Conservation (phyloP, 2,888 invertebrate species). For the Sepiola atlantica region DNA sequence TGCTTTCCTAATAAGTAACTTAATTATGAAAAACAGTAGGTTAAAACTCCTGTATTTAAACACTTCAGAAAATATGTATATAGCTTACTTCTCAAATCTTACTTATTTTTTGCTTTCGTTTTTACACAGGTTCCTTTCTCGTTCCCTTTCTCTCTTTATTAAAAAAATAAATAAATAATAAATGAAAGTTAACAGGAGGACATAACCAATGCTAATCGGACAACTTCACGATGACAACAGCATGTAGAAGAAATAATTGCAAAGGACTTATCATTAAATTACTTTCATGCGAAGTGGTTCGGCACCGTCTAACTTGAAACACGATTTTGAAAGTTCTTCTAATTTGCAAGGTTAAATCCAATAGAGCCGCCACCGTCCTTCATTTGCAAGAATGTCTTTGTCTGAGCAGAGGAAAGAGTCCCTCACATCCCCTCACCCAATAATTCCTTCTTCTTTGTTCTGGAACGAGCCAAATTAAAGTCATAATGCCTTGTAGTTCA, state of each 20-base stretch:
- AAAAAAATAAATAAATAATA: too few species aligned
- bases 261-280: background rate
- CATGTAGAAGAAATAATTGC: background rate
- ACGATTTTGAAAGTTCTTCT: background rate
- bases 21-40: too few species aligned
- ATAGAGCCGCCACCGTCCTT: background rate
- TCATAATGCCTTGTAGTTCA: background rate
- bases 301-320: background rate
- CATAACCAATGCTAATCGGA: too few species aligned
- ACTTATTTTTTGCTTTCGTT: too few species aligned
- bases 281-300: background rate
- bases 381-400: background rate
- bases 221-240: background rate
- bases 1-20: too few species aligned
- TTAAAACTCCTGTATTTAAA: too few species aligned
- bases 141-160: too few species aligned
- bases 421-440: background rate
- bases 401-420: background rate
- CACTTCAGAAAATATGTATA: too few species aligned
- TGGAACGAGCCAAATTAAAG: background rate
- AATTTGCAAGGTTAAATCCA: background rate
- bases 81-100: too few species aligned
- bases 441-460: background rate
- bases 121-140: too few species aligned
- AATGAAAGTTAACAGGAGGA: too few species aligned